Base-by-base conservation (phyloP, 2,113 vertebrate species). In the Ibidorhyncha struthersii region DNA sequence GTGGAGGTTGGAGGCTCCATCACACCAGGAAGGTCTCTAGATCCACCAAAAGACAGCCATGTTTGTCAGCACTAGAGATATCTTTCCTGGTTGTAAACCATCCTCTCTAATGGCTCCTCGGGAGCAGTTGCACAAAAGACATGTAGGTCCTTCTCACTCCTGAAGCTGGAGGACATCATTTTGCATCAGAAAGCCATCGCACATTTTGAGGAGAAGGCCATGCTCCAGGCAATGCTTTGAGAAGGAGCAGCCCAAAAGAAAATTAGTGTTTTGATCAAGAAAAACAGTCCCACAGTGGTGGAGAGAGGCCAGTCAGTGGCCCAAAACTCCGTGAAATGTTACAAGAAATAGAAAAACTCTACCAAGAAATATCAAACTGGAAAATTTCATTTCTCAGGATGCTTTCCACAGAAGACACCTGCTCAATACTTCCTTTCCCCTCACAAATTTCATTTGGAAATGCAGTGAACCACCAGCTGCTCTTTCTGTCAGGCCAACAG, bases 51-150 rank as follows among this genome's bases (percentile, higher is more conserved):
- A 84, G 25, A 18, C 15, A 61, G 17, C 12, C 32, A 45, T 0
- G 0, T 76, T 59, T 40, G 36, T 52, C 34, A 18, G 3, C 0
- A 1, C 30, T 15, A 45, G 53, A 41, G 32, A 85, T 5, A 73
- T 21, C 22, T 45, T 52, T 49, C 32, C 30, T 30, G 32, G 13
- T 34, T 23, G 59, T 18, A 76, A 90, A 74, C 23, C 17, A 62
- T 9, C 18, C 15, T 47, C 40, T 74, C 45, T 77, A 43, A 50
- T 3, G 1, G 36, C 22, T 72, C 65, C 50, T 20, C 0, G 18
- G 72, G 40, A 82, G 14, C 30, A 84, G 32, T 2, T 34, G 29
- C 38, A 53, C 45, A 36, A 71, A 34, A 34, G 52, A 65, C 6
- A 1, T 3, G 4, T 22, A 50, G 9, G 4, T 32, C 74, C 59